These are phyloP conservation scores for Sprattus sprattus DNA, from an alignment of 2,113 vertebrate species.

Conservation along the genomic window DNA sequence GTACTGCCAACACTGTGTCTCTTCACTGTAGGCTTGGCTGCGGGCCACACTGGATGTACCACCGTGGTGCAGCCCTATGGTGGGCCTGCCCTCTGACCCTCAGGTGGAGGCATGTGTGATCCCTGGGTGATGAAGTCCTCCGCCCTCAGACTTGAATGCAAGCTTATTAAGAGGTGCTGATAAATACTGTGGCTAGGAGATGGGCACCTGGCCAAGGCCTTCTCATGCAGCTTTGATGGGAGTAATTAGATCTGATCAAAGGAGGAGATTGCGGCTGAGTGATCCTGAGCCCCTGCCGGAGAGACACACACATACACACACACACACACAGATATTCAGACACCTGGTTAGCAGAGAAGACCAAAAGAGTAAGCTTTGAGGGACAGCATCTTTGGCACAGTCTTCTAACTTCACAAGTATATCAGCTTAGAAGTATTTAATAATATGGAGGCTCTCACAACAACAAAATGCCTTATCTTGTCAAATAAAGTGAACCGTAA, in stretches of 20 bases:
- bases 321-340: neutral
- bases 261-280: slow-evolving; percentile 39
- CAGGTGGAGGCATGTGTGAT: neutral
- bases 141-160: neutral
- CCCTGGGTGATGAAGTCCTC: neutral
- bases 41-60: no score
- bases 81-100: no score
- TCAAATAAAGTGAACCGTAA: neutral
- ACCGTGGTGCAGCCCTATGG: neutral
- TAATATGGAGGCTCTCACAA: neutral
- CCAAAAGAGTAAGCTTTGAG: neutral
- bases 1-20: neutral
- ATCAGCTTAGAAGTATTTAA: neutral
- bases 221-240: slow-evolving; percentile 40
- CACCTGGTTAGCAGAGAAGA: neutral
- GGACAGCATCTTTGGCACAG: neutral
- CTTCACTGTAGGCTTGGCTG: neutral
- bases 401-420: neutral
- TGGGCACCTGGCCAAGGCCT: slow-evolving; percentile 18
- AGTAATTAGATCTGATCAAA: slow-evolving; percentile 51
- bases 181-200: slow-evolving; percentile 6
- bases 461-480: neutral
- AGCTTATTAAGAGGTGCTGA: slow-evolving; percentile 15
- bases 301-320: slow-evolving; percentile 15
- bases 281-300: neutral